Evolutionary conservation across 2,113 vertebrate genomes (phyloP), one percentile per base, ranked within the genome.

Genomic region (Chauna torquata): DNA sequence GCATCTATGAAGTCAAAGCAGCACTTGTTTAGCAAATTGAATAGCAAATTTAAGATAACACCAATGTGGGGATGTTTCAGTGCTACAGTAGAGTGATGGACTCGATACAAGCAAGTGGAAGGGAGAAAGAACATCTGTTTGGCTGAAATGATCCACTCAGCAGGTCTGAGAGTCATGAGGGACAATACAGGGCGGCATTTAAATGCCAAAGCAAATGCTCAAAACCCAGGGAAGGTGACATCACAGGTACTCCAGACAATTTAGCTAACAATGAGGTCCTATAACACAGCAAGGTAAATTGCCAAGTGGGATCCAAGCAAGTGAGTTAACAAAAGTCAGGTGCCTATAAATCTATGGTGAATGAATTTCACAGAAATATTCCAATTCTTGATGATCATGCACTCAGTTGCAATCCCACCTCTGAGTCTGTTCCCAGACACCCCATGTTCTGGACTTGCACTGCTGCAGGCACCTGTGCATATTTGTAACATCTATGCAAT

Each of bases 401-500:
- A 3, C 24, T 65, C 28, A 3, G 40, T 19, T 65, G 49, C 16
- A 47, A 40, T 19, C 72, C 4, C 74, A 64, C 2, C 19, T 50
- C 61, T 8, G 7, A 74, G 14, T 36, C n/a, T 90, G 12, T 42
- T 82, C 57, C 42, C 30, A 69, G 19, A 5, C 14, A 82, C 45
- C 10, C 18, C 16, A 38, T 1, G 0, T 77, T 69, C 40, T 62
- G 22, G 18, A 27, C 9, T 79, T 52, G 11, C 16, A n/a, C 8
- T 1, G 5, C 38, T 76, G 19, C 70, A 64, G 8, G 8, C 45
- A 64, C 6, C 1, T 30, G 19, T 10, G n/a, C 6, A 30, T 11
- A 20, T 1, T 61, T 1, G 12, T 52, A 59, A 19, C 8, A 59
- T 20, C 13, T 34, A 6, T 1, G 1, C n/a, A 34, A 19, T 1